These are phyloP conservation scores for Coremacera marginata DNA, from an alignment of 2,888 invertebrate genomes.

Conservation along the genomic window DNA sequence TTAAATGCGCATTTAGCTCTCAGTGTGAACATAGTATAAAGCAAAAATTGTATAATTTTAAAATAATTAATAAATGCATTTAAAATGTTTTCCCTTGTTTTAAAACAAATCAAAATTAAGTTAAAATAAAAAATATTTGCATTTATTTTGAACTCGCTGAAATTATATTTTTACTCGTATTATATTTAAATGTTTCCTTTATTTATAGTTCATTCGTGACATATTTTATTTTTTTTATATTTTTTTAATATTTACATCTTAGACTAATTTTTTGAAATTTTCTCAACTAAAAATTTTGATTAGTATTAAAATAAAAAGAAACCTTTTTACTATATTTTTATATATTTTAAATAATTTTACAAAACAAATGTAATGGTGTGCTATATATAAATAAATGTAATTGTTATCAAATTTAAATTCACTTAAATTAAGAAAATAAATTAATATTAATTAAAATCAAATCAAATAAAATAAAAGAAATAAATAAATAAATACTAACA, in stretches of 20 bases:
- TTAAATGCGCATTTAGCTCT: too few species aligned
- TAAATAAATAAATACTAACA: slow-evolving; percentile 52
- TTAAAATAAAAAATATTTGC: neutral
- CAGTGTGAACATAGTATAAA: too few species aligned
- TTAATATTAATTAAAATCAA: slow-evolving; percentile 47
- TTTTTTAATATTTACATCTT: slow-evolving; percentile 1
- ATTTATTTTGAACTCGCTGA: neutral
- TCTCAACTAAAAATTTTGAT: slow-evolving; percentile 8
- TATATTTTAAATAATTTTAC: slow-evolving; percentile 45
- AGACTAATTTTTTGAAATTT: slow-evolving; percentile 28
- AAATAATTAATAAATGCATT: neutral
- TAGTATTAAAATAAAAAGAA: too few species aligned
- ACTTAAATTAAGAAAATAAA: slow-evolving; percentile 51
- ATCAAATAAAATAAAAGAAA: slow-evolving; percentile 51
- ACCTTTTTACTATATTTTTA: neutral
- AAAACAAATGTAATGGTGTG: slow-evolving; percentile 54
- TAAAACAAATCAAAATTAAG: neutral
- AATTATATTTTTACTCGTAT: neutral
- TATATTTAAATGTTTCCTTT: neutral
- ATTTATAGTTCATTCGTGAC: neutral
- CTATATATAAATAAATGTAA: slow-evolving; percentile 52
- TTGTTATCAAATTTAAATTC: slow-evolving; percentile 54
- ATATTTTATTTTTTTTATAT: neutral
- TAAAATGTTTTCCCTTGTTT: neutral
- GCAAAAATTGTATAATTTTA: slow-evolving; percentile 22